Evolutionary conservation across 2,888 invertebrate genomes (phyloP).

Genomic region (Automeris io): DNA sequence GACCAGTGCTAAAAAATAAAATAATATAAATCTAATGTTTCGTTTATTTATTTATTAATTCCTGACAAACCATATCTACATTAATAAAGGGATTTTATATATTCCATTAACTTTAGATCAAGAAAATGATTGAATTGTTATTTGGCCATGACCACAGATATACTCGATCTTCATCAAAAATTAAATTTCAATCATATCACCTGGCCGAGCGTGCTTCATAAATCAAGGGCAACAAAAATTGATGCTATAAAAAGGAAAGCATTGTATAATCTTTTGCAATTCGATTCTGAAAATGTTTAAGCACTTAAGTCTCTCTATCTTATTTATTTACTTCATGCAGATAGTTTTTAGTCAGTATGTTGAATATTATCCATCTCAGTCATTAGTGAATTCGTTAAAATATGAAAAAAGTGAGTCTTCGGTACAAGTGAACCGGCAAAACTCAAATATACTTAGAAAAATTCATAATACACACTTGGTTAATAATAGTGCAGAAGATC

Average conservation of each 20-base stretch:
- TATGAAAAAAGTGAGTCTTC: neutral
- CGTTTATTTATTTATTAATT: constrained; percentile 16
- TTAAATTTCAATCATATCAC: constrained; percentile 71
- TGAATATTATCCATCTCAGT: constrained; percentile 51
- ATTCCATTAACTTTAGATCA: neutral
- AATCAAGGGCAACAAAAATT: constrained; percentile 37
- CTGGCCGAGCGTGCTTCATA: constrained; percentile 47
- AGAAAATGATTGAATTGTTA: neutral
- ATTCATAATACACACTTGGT: neutral
- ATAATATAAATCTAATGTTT: constrained; percentile 35
- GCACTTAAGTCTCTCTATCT: constrained; percentile 2
- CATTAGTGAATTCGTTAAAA: neutral
- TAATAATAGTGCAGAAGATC: neutral
- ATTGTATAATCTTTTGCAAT: neutral
- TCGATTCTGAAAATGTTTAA: constrained; percentile 4
- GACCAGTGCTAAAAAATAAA: constrained; percentile 60
- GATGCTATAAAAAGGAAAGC: constrained; percentile 38
- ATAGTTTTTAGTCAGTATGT: constrained; percentile 30
- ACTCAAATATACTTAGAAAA: constrained; percentile 4
- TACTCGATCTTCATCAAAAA: constrained; percentile 51
- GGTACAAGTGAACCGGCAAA: neutral
- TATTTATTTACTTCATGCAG: constrained; percentile 11
- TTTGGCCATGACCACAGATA: constrained; percentile 32
- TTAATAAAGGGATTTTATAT: neutral
- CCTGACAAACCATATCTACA: constrained; percentile 3